A percentile compares a stretch with the other conserved stretches of the same genome.
Evolutionary conservation across 1,140 invertebrate genomes (phyloP).

Genomic region (Bombus impatiens): DNA sequence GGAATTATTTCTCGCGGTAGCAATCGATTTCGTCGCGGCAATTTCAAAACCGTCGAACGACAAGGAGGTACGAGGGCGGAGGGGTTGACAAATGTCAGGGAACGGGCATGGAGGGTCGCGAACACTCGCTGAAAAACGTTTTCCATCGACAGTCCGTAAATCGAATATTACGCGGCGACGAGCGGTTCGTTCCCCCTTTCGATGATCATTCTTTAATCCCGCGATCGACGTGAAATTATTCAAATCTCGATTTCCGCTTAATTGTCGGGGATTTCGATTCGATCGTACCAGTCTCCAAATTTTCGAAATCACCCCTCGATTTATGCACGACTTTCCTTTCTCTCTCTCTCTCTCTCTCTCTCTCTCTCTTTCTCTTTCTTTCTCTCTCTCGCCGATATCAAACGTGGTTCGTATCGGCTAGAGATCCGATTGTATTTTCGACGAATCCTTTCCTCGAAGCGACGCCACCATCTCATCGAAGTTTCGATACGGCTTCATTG

Average conservation of each 20-base stretch:
- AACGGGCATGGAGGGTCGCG: slow-evolving; percentile 3
- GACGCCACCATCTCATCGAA: slow-evolving; percentile 1
- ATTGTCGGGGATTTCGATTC: slow-evolving; percentile 59
- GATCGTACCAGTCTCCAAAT: slow-evolving; percentile 44
- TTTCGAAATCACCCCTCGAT: slow-evolving; percentile 47
- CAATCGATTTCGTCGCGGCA: slow-evolving; percentile 19
- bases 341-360: too few species aligned
- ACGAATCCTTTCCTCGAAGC: slow-evolving; percentile 39
- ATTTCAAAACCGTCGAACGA: slow-evolving; percentile 6
- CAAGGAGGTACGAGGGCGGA: neutral
- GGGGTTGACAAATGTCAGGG: slow-evolving; percentile 46
- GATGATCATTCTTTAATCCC: slow-evolving; percentile 61
- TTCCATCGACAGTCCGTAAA: slow-evolving; percentile 53
- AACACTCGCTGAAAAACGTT: slow-evolving; percentile 42
- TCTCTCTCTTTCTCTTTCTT: too few species aligned
- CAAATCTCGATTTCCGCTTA: slow-evolving; percentile 59
- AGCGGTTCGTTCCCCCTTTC: slow-evolving; percentile 27
- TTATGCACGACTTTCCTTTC: slow-evolving; percentile 35
- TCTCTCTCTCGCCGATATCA: neutral
- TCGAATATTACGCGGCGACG: slow-evolving; percentile 49
- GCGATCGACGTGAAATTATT: slow-evolving; percentile 61
- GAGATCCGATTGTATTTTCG: slow-evolving; percentile 57
- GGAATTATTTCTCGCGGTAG: slow-evolving; percentile 11
- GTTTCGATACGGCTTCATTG: slow-evolving; percentile 53
- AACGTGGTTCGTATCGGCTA: neutral